A percentile compares a stretch with the other conserved stretches of the same genome.
Evolutionary conservation across 2,797 vertebrate species (phyloP).

Genomic region (Amphiprion clarkii): DNA sequence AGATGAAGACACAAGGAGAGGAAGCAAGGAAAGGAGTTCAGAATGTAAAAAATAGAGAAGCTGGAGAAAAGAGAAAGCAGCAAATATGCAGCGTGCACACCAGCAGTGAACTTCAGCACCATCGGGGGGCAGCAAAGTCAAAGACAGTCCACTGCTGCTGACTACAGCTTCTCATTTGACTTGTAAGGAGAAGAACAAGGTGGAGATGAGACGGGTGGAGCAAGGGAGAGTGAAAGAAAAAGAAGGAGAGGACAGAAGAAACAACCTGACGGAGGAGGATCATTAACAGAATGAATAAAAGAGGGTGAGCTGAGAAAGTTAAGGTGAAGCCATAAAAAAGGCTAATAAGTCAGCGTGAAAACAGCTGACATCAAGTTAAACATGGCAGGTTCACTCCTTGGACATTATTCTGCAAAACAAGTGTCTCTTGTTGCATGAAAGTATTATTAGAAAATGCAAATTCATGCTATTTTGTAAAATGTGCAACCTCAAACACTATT

Average conservation of each 20-base stretch:
- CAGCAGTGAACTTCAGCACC: slow-evolving; percentile 31
- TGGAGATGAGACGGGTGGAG: slow-evolving; percentile 10
- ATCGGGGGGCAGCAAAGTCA: slow-evolving; percentile 78
- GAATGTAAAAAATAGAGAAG: no score
- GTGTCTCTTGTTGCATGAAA: slow-evolving; percentile 6
- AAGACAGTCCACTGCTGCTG: slow-evolving; percentile 39
- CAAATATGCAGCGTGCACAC: neutral
- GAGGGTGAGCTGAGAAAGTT: neutral
- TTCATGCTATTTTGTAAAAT: slow-evolving; percentile 2
- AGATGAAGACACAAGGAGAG: no score
- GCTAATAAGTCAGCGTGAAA: no score
- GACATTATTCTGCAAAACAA: slow-evolving; percentile 11
- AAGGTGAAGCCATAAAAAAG: neutral
- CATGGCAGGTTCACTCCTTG: neutral
- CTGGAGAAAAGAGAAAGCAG: neutral
- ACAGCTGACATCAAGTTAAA: neutral
- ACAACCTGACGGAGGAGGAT: neutral
- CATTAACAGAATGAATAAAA: neutral
- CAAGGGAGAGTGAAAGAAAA: neutral
- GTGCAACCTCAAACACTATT: neutral
- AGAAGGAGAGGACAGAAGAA: neutral
- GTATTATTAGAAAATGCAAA: slow-evolving; percentile 21
- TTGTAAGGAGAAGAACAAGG: slow-evolving; percentile 16
- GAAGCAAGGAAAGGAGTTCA: no score
- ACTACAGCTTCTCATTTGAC: slow-evolving; percentile 41